A percentile compares a stretch with the other conserved stretches of the same genome.
phyloP scores from a whole-genome alignment of 1,140 invertebrate genomes.

The Philopotamus ludificatus region DNA sequence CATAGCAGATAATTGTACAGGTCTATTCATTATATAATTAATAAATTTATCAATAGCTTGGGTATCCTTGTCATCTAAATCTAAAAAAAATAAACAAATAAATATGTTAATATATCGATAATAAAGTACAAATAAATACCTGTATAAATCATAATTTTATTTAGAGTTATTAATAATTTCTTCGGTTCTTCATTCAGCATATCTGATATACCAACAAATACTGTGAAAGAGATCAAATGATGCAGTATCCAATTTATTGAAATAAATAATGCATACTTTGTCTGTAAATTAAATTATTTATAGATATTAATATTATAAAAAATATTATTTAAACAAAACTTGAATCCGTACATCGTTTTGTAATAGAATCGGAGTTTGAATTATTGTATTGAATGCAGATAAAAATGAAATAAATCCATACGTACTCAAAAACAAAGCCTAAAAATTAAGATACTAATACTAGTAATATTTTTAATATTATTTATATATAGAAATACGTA shows the following conservation, averaged over 20 bases:
- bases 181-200: background rate
- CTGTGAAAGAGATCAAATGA: background rate
- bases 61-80: too few species aligned
- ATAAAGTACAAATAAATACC: background rate
- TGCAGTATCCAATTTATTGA: background rate
- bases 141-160: background rate
- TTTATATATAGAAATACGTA: background rate
- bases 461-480: background rate
- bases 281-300: background rate
- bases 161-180: background rate
- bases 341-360: background rate
- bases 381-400: background rate
- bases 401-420: slow-evolving; percentile 1
- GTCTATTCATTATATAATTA: background rate
- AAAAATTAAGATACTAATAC: background rate
- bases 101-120: background rate
- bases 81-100: background rate
- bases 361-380: too few species aligned
- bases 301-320: background rate
- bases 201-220: background rate
- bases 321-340: background rate
- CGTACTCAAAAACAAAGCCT: background rate
- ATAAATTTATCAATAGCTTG: too few species aligned
- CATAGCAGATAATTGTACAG: background rate
- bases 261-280: background rate